phyloP scores from a whole-genome alignment of 2,113 vertebrate genomes.

The Melanotaenia duboulayi region DNA sequence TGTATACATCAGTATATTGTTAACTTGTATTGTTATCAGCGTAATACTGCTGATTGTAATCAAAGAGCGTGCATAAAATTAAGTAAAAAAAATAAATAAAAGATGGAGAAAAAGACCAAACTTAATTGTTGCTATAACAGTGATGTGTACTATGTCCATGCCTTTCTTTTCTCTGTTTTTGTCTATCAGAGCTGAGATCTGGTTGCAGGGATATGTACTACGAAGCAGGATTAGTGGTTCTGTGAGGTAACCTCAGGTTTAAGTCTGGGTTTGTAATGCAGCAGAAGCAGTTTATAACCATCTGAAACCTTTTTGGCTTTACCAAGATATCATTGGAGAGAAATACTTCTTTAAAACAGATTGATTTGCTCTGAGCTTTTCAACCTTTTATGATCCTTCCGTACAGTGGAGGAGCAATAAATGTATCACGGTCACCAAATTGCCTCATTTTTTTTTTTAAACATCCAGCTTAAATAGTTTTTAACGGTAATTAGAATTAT shows the following conservation, averaged over 20 bases:
- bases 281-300: not conserved
- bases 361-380: too few species aligned
- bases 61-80: not conserved
- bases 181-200: conserved; percentile 27
- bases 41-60: conserved; percentile 50
- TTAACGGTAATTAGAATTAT: too few species aligned
- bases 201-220: too few species aligned
- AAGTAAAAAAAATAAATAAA: conserved; percentile 32
- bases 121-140: conserved; percentile 17
- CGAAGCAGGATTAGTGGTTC: not conserved
- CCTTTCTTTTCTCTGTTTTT: conserved; percentile 26
- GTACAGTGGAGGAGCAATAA: too few species aligned
- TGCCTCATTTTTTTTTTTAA: too few species aligned
- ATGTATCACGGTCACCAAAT: too few species aligned
- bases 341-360: too few species aligned
- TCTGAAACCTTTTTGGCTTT: not conserved
- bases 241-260: not conserved
- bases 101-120: conserved; percentile 41
- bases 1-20: conserved; percentile 53
- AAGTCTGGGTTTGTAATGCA: too few species aligned
- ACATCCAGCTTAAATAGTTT: not conserved
- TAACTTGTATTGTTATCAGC: conserved; percentile 41
- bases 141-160: conserved; percentile 1
- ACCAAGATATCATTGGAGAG: too few species aligned
- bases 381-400: too few species aligned